A percentile compares a stretch with the other conserved stretches of the same genome.
Conservation (phyloP, 2,113 vertebrate species). For the Oxyura jamaicensis region DNA sequence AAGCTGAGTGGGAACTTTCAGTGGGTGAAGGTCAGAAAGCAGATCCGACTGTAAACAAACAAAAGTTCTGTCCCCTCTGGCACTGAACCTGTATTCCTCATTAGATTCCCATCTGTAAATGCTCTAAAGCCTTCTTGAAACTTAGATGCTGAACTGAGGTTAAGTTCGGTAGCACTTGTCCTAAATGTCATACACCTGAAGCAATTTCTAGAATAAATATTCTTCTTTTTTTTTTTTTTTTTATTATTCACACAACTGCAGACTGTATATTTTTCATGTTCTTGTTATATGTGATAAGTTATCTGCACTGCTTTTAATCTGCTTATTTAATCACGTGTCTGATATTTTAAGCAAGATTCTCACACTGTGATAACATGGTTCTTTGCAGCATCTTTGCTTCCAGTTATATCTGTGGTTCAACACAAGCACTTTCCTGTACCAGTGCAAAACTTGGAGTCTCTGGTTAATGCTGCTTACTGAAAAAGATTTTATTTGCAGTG, state of each 20-base stretch:
- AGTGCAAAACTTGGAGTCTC: not conserved
- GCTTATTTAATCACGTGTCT: not conserved
- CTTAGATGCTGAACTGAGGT: not conserved
- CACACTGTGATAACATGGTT: not conserved
- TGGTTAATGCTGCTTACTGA: not conserved
- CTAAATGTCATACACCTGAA: not conserved
- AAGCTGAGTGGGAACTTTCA: constrained; percentile 30
- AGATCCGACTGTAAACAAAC: constrained; percentile 24
- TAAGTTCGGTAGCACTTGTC: not conserved
- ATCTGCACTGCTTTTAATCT: not conserved
- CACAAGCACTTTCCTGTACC: not conserved
- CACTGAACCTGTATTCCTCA: not conserved
- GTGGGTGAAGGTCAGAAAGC: constrained; percentile 33
- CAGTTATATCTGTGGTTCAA: not conserved
- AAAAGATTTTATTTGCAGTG: not conserved
- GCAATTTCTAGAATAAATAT: not conserved
- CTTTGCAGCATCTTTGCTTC: not conserved
- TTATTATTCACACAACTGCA: not conserved
- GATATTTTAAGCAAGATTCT: not conserved
- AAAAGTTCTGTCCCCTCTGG: not conserved
- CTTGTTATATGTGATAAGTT: not conserved
- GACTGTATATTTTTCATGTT: not conserved
- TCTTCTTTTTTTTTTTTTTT: not conserved
- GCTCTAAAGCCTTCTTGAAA: constrained; percentile 8
- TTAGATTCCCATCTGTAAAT: not conserved